Evolutionary conservation across 2,797 vertebrate genomes (phyloP).

Genomic region (Fundulus diaphanus): DNA sequence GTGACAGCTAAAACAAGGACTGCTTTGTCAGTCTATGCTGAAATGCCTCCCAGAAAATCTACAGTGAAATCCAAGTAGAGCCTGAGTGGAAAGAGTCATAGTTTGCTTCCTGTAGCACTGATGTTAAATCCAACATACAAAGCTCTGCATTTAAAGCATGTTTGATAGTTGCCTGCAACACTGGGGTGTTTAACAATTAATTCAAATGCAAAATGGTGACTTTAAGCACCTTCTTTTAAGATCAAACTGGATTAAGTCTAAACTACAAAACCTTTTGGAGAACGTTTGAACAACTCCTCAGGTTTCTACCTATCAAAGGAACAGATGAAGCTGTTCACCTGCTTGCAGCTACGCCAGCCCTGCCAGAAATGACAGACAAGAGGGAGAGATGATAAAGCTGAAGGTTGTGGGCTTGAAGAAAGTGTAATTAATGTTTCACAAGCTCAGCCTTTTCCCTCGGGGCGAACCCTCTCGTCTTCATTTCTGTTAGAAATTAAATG

Average conservation of each 20-base stretch:
- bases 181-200: not conserved
- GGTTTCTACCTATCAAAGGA: conserved; percentile 45
- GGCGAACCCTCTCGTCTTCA: conserved; percentile 61
- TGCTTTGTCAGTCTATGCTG: not conserved
- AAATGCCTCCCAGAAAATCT: not conserved
- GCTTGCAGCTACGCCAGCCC: conserved; percentile 45
- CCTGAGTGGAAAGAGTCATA: not conserved
- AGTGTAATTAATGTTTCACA: conserved; percentile 80
- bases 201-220: not conserved
- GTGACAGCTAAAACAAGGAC: not conserved
- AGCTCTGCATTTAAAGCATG: not conserved
- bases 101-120: not conserved
- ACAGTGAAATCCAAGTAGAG: not conserved
- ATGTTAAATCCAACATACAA: not conserved
- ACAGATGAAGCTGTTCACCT: conserved; percentile 52
- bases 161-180: not conserved
- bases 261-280: conserved; percentile 15
- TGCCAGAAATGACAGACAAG: conserved; percentile 36
- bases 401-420: conserved; percentile 32
- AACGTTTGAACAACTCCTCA: conserved; percentile 43
- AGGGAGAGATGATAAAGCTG: conserved; percentile 26
- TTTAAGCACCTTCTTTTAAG: not conserved
- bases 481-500: conserved; percentile 71
- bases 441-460: conserved; percentile 67
- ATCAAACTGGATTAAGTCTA: not conserved